A percentile compares a stretch with the other conserved stretches of the same genome.
Evolutionary conservation across 2,888 invertebrate genomes (phyloP).

Genomic region (Ichneumoninae sp.): DNA sequence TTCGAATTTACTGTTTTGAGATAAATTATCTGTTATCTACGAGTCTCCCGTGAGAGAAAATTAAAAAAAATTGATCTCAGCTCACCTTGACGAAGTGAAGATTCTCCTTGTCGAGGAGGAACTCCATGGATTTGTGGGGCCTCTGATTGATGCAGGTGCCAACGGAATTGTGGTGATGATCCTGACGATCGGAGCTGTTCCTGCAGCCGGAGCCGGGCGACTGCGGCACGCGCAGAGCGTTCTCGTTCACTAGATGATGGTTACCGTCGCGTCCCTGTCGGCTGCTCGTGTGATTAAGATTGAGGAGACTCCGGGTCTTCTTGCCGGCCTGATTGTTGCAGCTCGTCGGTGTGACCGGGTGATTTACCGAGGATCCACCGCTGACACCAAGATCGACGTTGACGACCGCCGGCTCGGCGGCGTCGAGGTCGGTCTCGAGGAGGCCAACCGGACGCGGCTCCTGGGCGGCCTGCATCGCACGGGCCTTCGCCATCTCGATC

Average conservation of each 20-base stretch:
- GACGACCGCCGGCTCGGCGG: constrained; percentile 85
- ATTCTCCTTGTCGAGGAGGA: constrained; percentile 96
- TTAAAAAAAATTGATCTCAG: constrained; percentile 67
- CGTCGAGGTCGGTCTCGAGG: constrained; percentile 96
- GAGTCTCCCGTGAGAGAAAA: not conserved
- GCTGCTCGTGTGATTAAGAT: constrained; percentile 84
- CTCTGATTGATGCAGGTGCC: constrained; percentile 80
- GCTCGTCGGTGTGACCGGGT: constrained; percentile 76
- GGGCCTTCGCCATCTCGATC: constrained; percentile 84
- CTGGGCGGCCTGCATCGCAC: constrained; percentile 82
- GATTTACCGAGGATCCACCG: constrained; percentile 84
- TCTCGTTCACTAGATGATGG: constrained; percentile 80
- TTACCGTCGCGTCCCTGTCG: constrained; percentile 85
- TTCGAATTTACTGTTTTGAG: not conserved
- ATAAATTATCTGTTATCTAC: not conserved
- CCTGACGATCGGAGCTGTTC: constrained; percentile 80
- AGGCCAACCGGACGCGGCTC: constrained; percentile 89
- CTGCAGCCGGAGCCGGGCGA: constrained; percentile 82
- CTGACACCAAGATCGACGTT: constrained; percentile 50
- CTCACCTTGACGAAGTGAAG: constrained; percentile 94
- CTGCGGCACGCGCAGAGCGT: constrained; percentile 81
- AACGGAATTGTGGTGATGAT: constrained; percentile 62
- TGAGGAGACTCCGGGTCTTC: constrained; percentile 89
- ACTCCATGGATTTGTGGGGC: constrained; percentile 97
- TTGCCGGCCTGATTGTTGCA: constrained; percentile 77